Conservation (phyloP, 53 echinoderm and acorn worm species). For the Luidia sarsii region DNA sequence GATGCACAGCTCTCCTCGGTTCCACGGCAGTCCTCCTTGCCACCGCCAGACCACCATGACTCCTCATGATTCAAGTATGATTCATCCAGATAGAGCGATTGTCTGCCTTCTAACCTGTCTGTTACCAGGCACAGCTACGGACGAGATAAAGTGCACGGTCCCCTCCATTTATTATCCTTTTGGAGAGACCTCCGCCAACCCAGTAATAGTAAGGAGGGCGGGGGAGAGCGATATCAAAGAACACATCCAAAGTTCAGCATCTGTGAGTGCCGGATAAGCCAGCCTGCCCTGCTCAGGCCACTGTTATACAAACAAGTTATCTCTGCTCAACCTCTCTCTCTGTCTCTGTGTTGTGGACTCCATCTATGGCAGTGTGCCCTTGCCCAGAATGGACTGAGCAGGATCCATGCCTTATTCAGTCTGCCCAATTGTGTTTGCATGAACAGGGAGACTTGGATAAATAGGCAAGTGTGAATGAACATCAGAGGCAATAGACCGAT, state of each 20-base stretch:
- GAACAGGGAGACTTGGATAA: no score
- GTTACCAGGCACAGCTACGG: constrained; percentile 11
- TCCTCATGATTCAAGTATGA: constrained; percentile 39
- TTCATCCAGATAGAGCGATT: constrained; percentile 22
- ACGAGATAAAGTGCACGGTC: background rate
- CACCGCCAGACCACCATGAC: constrained; percentile 2
- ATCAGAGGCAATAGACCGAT: no score
- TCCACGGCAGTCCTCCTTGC: constrained; percentile 16
- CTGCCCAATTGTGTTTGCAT: no score
- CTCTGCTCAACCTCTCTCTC: no score
- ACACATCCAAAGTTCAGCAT: constrained; percentile 42
- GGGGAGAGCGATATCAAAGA: background rate
- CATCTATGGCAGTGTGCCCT: no score
- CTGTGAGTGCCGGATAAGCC: no score
- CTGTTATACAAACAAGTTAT: constrained; percentile 45
- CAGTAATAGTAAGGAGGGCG: constrained; percentile 7
- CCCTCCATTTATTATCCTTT: background rate
- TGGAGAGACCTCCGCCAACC: background rate
- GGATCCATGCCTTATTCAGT: no score
- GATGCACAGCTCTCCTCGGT: no score
- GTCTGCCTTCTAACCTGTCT: constrained; percentile 33
- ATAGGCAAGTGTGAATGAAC: no score
- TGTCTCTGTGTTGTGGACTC: background rate
- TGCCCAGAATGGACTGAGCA: no score
- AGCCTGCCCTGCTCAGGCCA: background rate